phyloP scores from a whole-genome alignment of 64 coral and sea anemone species.

The Montipora cactus region DNA sequence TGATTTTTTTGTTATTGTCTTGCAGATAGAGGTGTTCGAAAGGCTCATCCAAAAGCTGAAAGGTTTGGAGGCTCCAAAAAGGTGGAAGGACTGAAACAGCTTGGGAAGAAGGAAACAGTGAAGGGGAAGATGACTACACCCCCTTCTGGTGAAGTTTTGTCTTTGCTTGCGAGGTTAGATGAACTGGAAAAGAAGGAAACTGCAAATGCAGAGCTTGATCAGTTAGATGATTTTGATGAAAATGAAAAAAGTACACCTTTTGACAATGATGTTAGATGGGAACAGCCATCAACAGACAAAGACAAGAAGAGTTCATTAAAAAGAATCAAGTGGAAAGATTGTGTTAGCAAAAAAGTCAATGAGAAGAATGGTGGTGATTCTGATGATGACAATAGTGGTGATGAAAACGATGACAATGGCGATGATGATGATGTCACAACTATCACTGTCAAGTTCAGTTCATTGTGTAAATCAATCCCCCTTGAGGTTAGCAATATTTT shows the following conservation, averaged over 20 bases:
- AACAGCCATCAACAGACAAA: neutral
- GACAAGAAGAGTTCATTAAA: neutral
- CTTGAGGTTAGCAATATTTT: neutral
- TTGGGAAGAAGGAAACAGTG: slow-evolving; percentile 5
- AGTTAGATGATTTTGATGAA: neutral
- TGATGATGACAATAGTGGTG: neutral
- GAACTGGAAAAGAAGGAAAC: slow-evolving; percentile 46
- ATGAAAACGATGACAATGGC: neutral
- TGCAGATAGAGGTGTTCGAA: slow-evolving; percentile 22
- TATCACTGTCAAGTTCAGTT: slow-evolving; percentile 42
- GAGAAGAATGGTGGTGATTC: neutral
- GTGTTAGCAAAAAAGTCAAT: neutral
- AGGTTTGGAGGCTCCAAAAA: slow-evolving; percentile 22
- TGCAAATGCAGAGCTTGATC: slow-evolving; percentile 53
- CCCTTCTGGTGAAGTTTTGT: slow-evolving; percentile 11
- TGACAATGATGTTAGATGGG: neutral
- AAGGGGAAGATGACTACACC: neutral
- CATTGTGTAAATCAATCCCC: neutral
- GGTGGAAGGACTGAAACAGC: slow-evolving; percentile 32
- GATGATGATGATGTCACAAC: neutral
- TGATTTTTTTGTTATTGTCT: neutral
- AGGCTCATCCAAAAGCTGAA: slow-evolving; percentile 63
- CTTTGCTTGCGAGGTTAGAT: slow-evolving; percentile 62
- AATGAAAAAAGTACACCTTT: neutral
- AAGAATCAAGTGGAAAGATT: slow-evolving; percentile 20